Evolutionary conservation across 2,113 vertebrate species (phyloP), one percentile per base, ranked within the genome.

Genomic region (Talpa occidentalis): DNA sequence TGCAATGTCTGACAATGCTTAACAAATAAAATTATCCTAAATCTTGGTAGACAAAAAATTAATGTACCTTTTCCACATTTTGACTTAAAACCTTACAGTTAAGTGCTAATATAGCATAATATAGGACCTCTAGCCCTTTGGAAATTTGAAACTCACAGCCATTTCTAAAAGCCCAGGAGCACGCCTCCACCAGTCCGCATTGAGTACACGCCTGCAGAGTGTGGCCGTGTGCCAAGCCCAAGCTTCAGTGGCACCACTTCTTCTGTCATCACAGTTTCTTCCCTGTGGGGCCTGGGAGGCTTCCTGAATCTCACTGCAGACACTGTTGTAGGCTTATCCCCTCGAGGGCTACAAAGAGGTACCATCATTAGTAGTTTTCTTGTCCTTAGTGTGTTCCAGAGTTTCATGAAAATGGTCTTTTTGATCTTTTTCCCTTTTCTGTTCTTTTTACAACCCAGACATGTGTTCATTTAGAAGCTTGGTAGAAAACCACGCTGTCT

Each of bases 341-440:
- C 35, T 4, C 6, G 1, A 79, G 0, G 28, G 4, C 9, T 59
- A 44, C 69, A 70, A 28, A 90, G 5, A 19, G n/a, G 22, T 49
- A 3, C n/a, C 12, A 0, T 19, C 47, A 11, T 69, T 40, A 16
- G 11, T 56, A 66, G 30, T 83, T 83, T 5, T 70, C 24, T 30
- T 87, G 22, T 35, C 26, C 4, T 59, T 32, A 6, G 28, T 26
- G 28, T 76, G 4, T 83, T 84, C 42, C 64, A 84, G 21, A 66
- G 21, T 42, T 82, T 93, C 30, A 79, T 69, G 21, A 56, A 54
- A 60, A 67, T 86, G 4, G 62, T 94, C 22, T 54, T 59, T 88
- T 37, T 21, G 3, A 59, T 11, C 54, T 62, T 44, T 59, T 42
- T 1, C 8, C 40, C 7, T 11, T 88, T 67, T 85, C 52, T 70